Evolutionary conservation across 2,888 invertebrate species (phyloP).

Genomic region (Teleogryllus oceanicus): DNA sequence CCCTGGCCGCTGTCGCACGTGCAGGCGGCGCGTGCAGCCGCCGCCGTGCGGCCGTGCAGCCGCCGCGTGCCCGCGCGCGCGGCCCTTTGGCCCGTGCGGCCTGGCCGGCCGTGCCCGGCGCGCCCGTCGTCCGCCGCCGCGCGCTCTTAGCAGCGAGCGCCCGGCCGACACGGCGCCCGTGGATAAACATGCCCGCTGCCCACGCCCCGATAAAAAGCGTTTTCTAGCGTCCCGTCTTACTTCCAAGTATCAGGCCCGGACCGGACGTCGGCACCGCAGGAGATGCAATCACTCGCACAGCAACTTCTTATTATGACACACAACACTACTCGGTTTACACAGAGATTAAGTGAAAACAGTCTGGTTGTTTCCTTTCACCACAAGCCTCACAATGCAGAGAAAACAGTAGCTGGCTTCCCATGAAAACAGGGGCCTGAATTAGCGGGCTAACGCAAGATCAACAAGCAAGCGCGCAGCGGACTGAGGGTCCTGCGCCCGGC

Average conservation of each 20-base stretch:
- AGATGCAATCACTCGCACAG: slow-evolving; percentile 34
- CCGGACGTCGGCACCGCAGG: background rate
- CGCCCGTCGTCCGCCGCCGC: background rate
- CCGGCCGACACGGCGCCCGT: slow-evolving; percentile 25
- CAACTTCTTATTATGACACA: slow-evolving; percentile 71
- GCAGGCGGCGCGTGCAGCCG: background rate
- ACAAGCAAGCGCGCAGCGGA: slow-evolving; percentile 49
- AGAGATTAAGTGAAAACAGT: slow-evolving; percentile 59
- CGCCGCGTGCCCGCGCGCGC: background rate
- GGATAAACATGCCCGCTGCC: slow-evolving; percentile 30
- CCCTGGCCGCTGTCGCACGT: background rate
- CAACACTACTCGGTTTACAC: slow-evolving; percentile 79
- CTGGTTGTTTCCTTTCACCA: slow-evolving; percentile 51
- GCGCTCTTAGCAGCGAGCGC: background rate
- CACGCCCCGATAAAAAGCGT: slow-evolving; percentile 27
- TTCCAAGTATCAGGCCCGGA: background rate
- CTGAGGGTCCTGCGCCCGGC: slow-evolving; percentile 45
- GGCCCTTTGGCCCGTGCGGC: background rate
- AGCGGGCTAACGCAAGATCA: slow-evolving; percentile 42
- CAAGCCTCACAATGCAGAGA: slow-evolving; percentile 41
- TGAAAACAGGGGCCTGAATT: slow-evolving; percentile 55
- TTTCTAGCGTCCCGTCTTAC: background rate
- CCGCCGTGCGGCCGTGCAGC: background rate
- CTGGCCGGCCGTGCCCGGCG: background rate
- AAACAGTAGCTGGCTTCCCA: slow-evolving; percentile 44